Percentiles rank a stretch among this genome's conserved stretches.
These are phyloP conservation scores for Eptatretus atami DNA, from an alignment of 2,797 vertebrate species.

Conservation along the genomic window DNA sequence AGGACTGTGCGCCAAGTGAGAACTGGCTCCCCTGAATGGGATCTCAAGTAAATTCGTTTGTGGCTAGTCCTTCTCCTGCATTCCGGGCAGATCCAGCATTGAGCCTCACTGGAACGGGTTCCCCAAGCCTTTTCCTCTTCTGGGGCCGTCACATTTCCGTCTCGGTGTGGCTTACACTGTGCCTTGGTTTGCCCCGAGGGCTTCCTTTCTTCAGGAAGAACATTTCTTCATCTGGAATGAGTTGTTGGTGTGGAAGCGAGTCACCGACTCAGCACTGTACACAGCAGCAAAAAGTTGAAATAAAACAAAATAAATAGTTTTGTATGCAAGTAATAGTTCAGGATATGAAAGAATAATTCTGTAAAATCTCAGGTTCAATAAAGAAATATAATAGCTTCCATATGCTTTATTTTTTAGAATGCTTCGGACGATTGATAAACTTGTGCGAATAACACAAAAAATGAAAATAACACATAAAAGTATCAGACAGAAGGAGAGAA, in stretches of 20 bases:
- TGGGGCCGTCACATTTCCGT: conserved; percentile 26
- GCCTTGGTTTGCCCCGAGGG: conserved; percentile 80
- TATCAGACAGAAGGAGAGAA: too few relatives aligned
- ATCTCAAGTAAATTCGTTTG: conserved; percentile 18
- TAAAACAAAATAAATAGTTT: too few relatives aligned
- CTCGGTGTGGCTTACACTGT: conserved; percentile 94
- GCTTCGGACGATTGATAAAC: too few relatives aligned
- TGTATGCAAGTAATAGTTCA: too few relatives aligned
- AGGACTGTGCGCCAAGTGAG: conserved; percentile 17
- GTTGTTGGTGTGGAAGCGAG: conserved; percentile 88
- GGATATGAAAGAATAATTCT: too few relatives aligned
- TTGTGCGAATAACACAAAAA: too few relatives aligned
- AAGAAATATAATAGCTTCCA: too few relatives aligned
- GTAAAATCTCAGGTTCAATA: too few relatives aligned
- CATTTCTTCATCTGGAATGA: conserved; percentile 95
- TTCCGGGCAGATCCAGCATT: conserved; percentile 91
- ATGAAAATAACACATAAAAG: too few relatives aligned
- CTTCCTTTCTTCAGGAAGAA: conserved; percentile 89
- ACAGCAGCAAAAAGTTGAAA: too few relatives aligned
- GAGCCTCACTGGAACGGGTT: conserved; percentile 84
- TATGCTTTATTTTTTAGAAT: too few relatives aligned
- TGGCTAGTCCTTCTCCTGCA: conserved; percentile 36
- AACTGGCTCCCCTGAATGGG: conserved; percentile 21
- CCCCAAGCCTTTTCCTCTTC: conserved; percentile 73
- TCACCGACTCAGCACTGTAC: conserved; percentile 78